Evolutionary conservation across 2,888 invertebrate genomes (phyloP).

Genomic region (Nomada lathburiana): DNA sequence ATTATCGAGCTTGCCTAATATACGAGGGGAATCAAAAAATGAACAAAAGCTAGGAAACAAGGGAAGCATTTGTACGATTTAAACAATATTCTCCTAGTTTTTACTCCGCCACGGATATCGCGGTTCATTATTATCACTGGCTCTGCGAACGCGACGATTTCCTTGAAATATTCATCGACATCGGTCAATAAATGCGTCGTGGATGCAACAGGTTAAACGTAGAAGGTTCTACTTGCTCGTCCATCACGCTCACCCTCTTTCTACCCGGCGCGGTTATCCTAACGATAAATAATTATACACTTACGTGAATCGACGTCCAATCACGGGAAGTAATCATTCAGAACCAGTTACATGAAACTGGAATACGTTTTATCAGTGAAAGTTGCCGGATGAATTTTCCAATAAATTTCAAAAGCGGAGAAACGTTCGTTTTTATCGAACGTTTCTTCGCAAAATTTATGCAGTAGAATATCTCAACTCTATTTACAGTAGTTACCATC

Average conservation of each 20-base stretch:
- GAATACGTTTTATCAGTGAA: background rate
- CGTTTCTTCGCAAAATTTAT: too few relatives aligned
- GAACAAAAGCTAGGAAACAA: background rate
- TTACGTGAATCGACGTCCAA: slow-evolving; percentile 14
- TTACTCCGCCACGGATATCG: slow-evolving; percentile 9
- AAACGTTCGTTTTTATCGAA: background rate
- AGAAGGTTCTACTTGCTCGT: slow-evolving; percentile 58
- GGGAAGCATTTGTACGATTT: background rate
- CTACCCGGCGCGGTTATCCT: slow-evolving; percentile 9
- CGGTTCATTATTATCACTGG: slow-evolving; percentile 47
- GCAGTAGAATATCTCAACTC: too few relatives aligned
- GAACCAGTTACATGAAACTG: background rate
- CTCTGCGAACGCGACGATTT: slow-evolving; percentile 41
- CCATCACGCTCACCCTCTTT: slow-evolving; percentile 40
- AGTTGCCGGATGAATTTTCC: background rate
- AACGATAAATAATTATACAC: slow-evolving; percentile 58
- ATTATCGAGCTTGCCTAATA: background rate
- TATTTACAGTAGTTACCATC: too few relatives aligned
- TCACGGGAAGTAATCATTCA: slow-evolving; percentile 12
- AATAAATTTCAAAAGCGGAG: background rate
- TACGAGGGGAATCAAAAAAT: background rate
- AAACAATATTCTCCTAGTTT: background rate
- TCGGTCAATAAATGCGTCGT: slow-evolving; percentile 66
- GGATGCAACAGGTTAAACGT: slow-evolving; percentile 71
- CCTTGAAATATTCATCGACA: slow-evolving; percentile 70